These are phyloP conservation scores for Orthosia incerta DNA, from an alignment of 2,888 invertebrate species.

Conservation along the genomic window DNA sequence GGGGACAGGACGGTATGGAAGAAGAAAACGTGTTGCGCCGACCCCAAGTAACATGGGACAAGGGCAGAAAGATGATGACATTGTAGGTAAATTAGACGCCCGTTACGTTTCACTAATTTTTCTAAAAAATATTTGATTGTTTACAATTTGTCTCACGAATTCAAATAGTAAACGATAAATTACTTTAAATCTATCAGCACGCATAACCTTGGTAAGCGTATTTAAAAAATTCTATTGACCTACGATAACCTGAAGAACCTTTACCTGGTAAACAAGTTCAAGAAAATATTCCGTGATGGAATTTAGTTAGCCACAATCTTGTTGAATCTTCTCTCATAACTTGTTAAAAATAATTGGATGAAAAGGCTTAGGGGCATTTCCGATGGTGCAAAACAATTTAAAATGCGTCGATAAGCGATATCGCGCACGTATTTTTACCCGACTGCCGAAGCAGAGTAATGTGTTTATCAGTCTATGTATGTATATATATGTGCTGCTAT, in stretches of 20 bases:
- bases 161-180: not conserved
- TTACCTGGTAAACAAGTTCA: slow-evolving; percentile 23
- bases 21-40: no score
- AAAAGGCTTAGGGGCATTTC: not conserved
- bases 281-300: not conserved
- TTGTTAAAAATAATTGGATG: slow-evolving; percentile 20
- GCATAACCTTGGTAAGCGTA: slow-evolving; percentile 9
- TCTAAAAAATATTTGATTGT: not conserved
- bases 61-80: no score
- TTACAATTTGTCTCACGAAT: not conserved
- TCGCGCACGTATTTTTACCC: no score
- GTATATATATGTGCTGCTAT: no score
- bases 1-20: no score
- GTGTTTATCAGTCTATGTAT: no score
- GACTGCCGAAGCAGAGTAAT: no score
- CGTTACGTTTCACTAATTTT: not conserved
- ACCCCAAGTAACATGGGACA: no score
- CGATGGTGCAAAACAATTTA: no score
- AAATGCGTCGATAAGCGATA: no score
- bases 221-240: not conserved
- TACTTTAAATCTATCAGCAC: not conserved
- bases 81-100: no score
- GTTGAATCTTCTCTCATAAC: not conserved
- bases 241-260: slow-evolving; percentile 18
- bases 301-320: slow-evolving; percentile 12